A percentile compares a stretch with the other conserved stretches of the same genome.
Conservation (phyloP, 2,888 invertebrate species). For the Sylvicola cinctus region DNA sequence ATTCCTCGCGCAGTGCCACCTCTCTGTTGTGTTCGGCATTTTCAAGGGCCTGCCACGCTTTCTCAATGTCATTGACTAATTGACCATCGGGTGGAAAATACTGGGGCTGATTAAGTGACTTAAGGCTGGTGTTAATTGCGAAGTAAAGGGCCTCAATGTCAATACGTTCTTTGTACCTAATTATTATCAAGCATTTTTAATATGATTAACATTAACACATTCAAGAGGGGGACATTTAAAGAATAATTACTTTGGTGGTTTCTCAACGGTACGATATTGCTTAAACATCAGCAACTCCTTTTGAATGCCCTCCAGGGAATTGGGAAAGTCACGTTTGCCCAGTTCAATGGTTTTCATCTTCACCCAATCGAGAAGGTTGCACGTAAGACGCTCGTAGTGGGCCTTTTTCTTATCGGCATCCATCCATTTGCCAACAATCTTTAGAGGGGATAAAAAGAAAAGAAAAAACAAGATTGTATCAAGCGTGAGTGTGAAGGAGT, state of each 20-base stretch:
- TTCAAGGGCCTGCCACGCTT: slow-evolving; percentile 84
- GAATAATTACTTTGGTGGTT: slow-evolving; percentile 81
- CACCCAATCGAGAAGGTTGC: slow-evolving; percentile 86
- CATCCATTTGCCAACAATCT: slow-evolving; percentile 94
- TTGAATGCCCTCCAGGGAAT: slow-evolving; percentile 88
- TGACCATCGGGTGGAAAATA: slow-evolving; percentile 77
- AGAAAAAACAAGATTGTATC: no score
- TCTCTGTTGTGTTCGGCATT: slow-evolving; percentile 87
- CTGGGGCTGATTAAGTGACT: slow-evolving; percentile 76
- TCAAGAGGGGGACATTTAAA: slow-evolving; percentile 1
- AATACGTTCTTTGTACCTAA: slow-evolving; percentile 83
- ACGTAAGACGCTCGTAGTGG: slow-evolving; percentile 68
- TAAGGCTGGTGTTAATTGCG: slow-evolving; percentile 87
- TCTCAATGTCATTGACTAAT: slow-evolving; percentile 84
- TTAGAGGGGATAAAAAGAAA: slow-evolving; percentile 10
- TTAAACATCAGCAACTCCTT: slow-evolving; percentile 76
- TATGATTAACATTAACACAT: not conserved
- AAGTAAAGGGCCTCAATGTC: slow-evolving; percentile 94
- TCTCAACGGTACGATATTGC: slow-evolving; percentile 88
- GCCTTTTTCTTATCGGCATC: slow-evolving; percentile 83
- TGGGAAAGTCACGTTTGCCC: slow-evolving; percentile 76
- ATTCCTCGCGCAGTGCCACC: slow-evolving; percentile 74
- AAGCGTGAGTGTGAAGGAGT: no score
- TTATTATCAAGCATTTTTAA: no score
- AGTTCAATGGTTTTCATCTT: slow-evolving; percentile 60